These are phyloP conservation scores for Bruchidius siliquastri DNA, from an alignment of 2,888 invertebrate species.

Conservation along the genomic window DNA sequence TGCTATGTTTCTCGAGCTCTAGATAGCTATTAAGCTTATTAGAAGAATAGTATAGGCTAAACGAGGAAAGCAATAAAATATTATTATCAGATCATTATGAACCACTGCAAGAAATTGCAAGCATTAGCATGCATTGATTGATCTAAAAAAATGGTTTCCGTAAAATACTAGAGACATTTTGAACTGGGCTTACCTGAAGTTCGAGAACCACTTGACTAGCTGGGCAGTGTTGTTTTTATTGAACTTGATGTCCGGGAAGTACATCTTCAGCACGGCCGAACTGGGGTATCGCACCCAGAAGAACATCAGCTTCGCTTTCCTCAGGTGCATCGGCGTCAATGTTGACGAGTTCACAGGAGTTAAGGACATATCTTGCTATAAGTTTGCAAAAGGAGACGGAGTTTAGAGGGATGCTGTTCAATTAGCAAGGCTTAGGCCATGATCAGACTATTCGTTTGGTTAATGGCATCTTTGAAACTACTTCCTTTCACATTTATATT, in stretches of 20 bases:
- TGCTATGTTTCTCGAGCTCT: no score
- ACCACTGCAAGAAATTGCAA: no score
- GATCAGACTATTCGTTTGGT: no score
- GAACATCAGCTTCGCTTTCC: conserved; percentile 99
- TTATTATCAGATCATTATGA: no score
- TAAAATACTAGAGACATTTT: not conserved
- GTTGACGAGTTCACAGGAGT: conserved; percentile 90
- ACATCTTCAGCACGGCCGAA: conserved; percentile 98
- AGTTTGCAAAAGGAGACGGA: conserved; percentile 6
- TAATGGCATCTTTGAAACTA: not conserved
- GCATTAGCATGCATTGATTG: no score
- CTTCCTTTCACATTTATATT: not conserved
- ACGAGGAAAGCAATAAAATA: no score
- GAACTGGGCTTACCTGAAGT: conserved; percentile 83
- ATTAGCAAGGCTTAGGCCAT: no score
- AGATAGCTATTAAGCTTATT: no score
- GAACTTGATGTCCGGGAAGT: conserved; percentile 99
- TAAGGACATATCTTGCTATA: conserved; percentile 60
- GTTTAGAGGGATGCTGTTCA: no score
- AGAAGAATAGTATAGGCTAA: no score
- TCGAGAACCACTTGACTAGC: conserved; percentile 99
- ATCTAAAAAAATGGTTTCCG: no score
- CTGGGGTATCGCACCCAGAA: conserved; percentile 99
- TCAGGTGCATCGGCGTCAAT: conserved; percentile 98
- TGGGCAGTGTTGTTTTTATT: conserved; percentile 99